Evolutionary conservation across 1,140 invertebrate species (phyloP).

Genomic region (Microplitis mediator): DNA sequence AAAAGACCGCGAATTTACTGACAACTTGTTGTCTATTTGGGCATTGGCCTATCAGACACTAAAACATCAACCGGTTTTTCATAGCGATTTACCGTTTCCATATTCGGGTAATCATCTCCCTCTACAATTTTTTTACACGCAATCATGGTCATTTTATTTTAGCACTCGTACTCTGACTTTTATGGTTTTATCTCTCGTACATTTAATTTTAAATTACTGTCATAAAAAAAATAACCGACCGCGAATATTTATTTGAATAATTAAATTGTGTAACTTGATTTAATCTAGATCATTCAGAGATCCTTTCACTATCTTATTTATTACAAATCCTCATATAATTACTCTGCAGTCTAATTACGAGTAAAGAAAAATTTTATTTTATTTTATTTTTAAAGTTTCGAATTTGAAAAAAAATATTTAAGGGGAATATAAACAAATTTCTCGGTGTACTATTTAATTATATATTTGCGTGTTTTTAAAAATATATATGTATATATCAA

Average conservation of each 20-base stretch:
- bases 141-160: neutral
- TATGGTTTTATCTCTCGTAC: no score
- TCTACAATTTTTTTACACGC: neutral
- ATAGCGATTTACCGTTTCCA: slow-evolving; percentile 30
- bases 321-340: no score
- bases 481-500: neutral
- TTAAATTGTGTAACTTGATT: no score
- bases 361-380: no score
- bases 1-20: no score
- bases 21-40: no score
- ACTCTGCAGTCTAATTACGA: no score
- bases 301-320: no score
- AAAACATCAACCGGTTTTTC: slow-evolving; percentile 35
- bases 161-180: neutral
- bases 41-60: neutral
- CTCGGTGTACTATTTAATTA: neutral
- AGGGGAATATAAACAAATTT: neutral
- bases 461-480: slow-evolving; percentile 13
- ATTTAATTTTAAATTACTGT: no score
- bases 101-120: slow-evolving; percentile 35
- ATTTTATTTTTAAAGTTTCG: no score
- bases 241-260: neutral
- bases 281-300: no score
- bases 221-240: no score
- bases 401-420: neutral